These are phyloP conservation scores for Lagopus muta DNA, from an alignment of 2,113 vertebrate genomes.

Conservation along the genomic window DNA sequence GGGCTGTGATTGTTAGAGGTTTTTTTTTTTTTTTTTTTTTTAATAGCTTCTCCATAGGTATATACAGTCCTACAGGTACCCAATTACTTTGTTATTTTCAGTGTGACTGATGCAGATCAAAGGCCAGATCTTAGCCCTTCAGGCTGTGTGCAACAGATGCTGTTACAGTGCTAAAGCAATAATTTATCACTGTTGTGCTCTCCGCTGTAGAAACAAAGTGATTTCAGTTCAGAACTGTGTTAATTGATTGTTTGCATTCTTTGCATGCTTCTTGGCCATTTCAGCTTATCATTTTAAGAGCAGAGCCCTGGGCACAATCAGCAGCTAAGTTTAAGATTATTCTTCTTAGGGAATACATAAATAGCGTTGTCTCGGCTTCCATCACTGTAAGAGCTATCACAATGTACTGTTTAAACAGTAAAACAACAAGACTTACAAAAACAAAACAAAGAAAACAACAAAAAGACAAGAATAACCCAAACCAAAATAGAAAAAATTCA, in stretches of 20 bases:
- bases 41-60: background rate
- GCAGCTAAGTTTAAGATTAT: background rate
- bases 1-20: background rate
- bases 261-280: background rate
- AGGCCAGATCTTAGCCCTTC: background rate
- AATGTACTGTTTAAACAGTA: background rate
- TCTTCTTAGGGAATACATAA: background rate
- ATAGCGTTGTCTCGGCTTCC: background rate
- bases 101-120: background rate
- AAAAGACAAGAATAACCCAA: background rate
- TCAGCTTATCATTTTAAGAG: background rate
- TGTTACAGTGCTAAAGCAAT: slow-evolving; percentile 12
- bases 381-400: background rate
- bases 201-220: background rate
- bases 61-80: background rate
- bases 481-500: background rate
- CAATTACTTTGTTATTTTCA: background rate
- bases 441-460: background rate
- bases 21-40: background rate
- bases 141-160: slow-evolving; percentile 45
- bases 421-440: background rate
- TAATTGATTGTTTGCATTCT: background rate
- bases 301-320: background rate
- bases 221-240: background rate
- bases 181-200: slow-evolving; percentile 30